phyloP scores from a whole-genome alignment of 2,888 invertebrate species.

The Cephus runcator region DNA sequence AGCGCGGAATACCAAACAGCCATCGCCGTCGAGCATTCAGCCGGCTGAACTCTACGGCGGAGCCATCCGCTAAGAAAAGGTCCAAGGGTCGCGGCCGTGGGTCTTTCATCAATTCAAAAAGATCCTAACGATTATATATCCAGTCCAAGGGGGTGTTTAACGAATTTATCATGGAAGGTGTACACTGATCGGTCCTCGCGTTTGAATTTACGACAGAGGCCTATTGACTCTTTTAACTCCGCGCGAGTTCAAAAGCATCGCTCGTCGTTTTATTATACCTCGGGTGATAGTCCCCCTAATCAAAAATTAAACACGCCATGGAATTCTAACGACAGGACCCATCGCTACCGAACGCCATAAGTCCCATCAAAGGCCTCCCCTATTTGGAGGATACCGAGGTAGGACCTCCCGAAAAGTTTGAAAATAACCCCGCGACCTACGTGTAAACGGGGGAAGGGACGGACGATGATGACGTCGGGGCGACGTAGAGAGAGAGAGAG shows the following conservation, averaged over 20 bases:
- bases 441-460: not conserved
- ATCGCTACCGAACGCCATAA: slow-evolving; percentile 2
- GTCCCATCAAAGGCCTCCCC: not conserved
- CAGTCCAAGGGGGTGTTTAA: not conserved
- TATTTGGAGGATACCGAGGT: not conserved
- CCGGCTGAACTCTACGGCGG: slow-evolving; percentile 1
- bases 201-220: not conserved
- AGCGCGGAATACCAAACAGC: slow-evolving; percentile 62
- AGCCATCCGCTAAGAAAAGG: not conserved
- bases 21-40: slow-evolving; percentile 32
- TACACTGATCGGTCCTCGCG: not conserved
- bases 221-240: not conserved
- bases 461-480: not conserved
- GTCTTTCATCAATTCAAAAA: not conserved
- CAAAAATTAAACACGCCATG: not conserved
- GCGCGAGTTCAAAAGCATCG: not conserved
- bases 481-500: slow-evolving; percentile 15
- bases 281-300: not conserved
- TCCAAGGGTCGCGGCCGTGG: not conserved
- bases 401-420: slow-evolving; percentile 3
- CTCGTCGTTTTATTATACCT: not conserved
- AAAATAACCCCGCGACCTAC: not conserved
- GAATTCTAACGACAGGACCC: not conserved
- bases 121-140: not conserved
- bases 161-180: not conserved